Evolutionary conservation across 2,888 invertebrate genomes (phyloP).

Genomic region (Ophraella communa): DNA sequence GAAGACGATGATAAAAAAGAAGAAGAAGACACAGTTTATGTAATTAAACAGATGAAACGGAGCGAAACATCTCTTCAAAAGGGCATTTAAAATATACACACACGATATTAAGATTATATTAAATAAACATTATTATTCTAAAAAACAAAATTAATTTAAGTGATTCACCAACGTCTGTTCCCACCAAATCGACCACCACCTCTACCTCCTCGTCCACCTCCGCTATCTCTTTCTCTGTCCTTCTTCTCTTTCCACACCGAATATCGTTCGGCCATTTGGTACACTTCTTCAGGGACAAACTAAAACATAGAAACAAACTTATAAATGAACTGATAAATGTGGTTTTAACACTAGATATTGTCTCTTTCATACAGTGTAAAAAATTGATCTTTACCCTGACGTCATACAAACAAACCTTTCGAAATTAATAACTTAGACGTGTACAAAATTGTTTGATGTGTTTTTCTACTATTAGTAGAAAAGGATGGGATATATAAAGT

Average conservation of each 20-base stretch:
- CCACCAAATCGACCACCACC: slow-evolving; percentile 39
- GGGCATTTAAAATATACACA: slow-evolving; percentile 18
- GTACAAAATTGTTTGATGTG: too few species aligned
- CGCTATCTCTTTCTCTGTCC: slow-evolving; percentile 48
- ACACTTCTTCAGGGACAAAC: slow-evolving; percentile 78
- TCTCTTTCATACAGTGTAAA: too few species aligned
- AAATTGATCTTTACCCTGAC: too few species aligned
- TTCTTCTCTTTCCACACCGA: slow-evolving; percentile 71
- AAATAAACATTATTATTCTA: background rate
- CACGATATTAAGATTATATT: background rate
- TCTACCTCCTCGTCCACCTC: slow-evolving; percentile 40
- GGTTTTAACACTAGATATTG: too few species aligned
- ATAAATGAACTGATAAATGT: too few species aligned
- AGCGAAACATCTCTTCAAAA: slow-evolving; percentile 49
- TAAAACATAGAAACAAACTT: slow-evolving; percentile 51
- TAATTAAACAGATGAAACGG: slow-evolving; percentile 52
- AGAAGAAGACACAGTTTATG: slow-evolving; percentile 55
- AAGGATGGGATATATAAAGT: too few species aligned
- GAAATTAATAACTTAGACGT: too few species aligned
- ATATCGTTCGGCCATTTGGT: slow-evolving; percentile 78
- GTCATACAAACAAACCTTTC: too few species aligned
- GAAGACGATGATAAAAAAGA: slow-evolving; percentile 49
- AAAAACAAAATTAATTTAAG: background rate
- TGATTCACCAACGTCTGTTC: slow-evolving; percentile 29
- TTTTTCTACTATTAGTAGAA: too few species aligned